These are phyloP conservation scores for Corydoras maculifer DNA, from an alignment of 2,113 vertebrate species.

Conservation along the genomic window DNA sequence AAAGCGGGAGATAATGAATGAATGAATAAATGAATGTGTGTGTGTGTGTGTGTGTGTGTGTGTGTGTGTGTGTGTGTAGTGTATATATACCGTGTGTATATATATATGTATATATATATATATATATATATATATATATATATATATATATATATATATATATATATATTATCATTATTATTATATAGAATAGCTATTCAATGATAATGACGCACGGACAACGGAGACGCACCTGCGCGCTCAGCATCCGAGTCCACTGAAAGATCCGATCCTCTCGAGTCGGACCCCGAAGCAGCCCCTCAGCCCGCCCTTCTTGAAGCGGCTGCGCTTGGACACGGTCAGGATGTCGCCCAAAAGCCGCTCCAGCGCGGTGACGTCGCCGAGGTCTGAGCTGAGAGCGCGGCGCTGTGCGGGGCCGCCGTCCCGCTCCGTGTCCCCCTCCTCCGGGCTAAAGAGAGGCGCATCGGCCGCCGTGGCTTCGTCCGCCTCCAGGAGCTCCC, in stretches of 20 bases:
- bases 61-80: too few species aligned
- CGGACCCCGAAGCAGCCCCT: slow-evolving; percentile 72
- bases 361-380: slow-evolving; percentile 39
- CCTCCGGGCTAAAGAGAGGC: slow-evolving; percentile 43
- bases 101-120: too few species aligned
- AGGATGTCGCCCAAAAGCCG: slow-evolving; percentile 60
- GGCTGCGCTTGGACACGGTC: slow-evolving; percentile 62
- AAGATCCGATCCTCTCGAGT: slow-evolving; percentile 69
- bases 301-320: slow-evolving; percentile 65
- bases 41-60: too few species aligned
- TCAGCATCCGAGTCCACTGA: slow-evolving; percentile 72
- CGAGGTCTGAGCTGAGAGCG: slow-evolving; percentile 29
- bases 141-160: too few species aligned
- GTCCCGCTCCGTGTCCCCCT: slow-evolving; percentile 27
- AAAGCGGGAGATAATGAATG: too few species aligned
- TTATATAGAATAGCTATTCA: too few species aligned
- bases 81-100: too few species aligned
- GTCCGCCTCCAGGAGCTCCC: slow-evolving; percentile 59
- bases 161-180: too few species aligned
- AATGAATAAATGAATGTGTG: too few species aligned
- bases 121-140: too few species aligned
- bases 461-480: slow-evolving; percentile 49
- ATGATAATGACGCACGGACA: not conserved
- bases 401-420: slow-evolving; percentile 40
- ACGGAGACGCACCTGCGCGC: slow-evolving; percentile 23